A percentile compares a stretch with the other conserved stretches of the same genome.
Conservation (phyloP, 2,797 vertebrate species). For the Bradypus variegatus region DNA sequence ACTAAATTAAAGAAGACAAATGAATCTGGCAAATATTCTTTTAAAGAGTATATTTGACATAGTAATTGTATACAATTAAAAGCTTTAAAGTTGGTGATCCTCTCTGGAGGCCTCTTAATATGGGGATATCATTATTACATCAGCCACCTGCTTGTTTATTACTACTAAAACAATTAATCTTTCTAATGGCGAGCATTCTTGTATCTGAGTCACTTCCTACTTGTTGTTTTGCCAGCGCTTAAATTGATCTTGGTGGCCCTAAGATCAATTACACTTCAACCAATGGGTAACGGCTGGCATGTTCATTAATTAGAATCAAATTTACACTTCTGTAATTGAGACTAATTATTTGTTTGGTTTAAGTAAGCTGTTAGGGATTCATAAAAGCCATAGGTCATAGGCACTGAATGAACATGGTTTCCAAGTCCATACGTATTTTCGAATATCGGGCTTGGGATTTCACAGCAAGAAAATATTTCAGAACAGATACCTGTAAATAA, state of each 20-base stretch:
- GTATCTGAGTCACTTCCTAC: conserved; percentile 44
- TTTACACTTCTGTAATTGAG: conserved; percentile 62
- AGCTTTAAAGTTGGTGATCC: conserved; percentile 30
- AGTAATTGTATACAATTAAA: conserved; percentile 54
- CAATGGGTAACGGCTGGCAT: conserved; percentile 38
- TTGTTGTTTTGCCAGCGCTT: conserved; percentile 50
- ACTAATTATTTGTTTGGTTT: conserved; percentile 66
- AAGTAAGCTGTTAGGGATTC: conserved; percentile 46
- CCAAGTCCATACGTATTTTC: conserved; percentile 3
- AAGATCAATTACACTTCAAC: conserved; percentile 62
- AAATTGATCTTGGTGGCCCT: conserved; percentile 53
- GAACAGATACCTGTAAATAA: conserved; percentile 5
- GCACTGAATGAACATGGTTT: conserved; percentile 38
- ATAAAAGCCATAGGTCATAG: conserved; percentile 40
- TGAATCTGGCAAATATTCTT: conserved; percentile 25
- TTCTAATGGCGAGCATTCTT: conserved; percentile 23
- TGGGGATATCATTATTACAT: conserved; percentile 39
- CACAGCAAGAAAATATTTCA: conserved; percentile 15
- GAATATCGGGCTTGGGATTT: not conserved
- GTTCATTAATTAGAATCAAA: conserved; percentile 59
- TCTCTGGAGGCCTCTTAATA: conserved; percentile 49
- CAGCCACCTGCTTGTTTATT: conserved; percentile 45
- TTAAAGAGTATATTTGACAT: conserved; percentile 31
- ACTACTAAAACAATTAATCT: conserved; percentile 58
- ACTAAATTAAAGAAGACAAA: conserved; percentile 30